Conservation (phyloP, 1,140 invertebrate species). For the Drosophila pseudoananassae region DNA sequence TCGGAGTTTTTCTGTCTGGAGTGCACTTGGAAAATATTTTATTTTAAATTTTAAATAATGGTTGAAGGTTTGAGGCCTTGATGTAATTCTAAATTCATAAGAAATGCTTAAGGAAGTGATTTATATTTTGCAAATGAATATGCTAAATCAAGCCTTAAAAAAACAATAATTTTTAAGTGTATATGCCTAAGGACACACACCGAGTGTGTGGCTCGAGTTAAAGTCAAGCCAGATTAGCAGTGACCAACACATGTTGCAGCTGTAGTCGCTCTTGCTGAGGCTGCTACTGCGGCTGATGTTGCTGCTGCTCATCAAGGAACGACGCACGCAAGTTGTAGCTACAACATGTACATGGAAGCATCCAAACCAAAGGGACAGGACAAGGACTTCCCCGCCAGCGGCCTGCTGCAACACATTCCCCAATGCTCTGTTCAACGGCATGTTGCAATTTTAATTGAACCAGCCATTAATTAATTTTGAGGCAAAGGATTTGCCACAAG, state of each 20-base stretch:
- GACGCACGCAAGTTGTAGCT: constrained; percentile 74
- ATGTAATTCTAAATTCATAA: background rate
- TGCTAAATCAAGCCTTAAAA: too few relatives aligned
- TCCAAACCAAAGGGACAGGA: constrained; percentile 29
- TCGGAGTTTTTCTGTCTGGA: background rate
- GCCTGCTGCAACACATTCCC: constrained; percentile 36
- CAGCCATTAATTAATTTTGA: constrained; percentile 78
- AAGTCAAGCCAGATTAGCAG: constrained; percentile 66
- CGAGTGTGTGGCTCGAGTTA: constrained; percentile 23
- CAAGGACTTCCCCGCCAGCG: constrained; percentile 21
- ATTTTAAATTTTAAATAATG: too few relatives aligned
- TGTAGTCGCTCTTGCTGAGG: constrained; percentile 11
- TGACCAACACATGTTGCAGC: constrained; percentile 67
- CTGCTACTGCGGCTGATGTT: constrained; percentile 20
- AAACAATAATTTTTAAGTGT: background rate
- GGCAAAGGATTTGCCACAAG: constrained; percentile 12
- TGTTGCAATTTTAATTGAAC: constrained; percentile 82
- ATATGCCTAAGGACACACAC: constrained; percentile 68
- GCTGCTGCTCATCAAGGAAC: constrained; percentile 69
- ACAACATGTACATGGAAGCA: constrained; percentile 70
- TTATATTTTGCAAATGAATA: too few relatives aligned
- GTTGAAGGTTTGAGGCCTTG: background rate
- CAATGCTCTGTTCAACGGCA: constrained; percentile 64
- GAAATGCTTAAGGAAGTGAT: too few relatives aligned
- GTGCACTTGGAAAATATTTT: constrained; percentile 7